Evolutionary conservation across 53 echinoderm and acorn worm genomes (phyloP).

Genomic region (Crossaster papposus): DNA sequence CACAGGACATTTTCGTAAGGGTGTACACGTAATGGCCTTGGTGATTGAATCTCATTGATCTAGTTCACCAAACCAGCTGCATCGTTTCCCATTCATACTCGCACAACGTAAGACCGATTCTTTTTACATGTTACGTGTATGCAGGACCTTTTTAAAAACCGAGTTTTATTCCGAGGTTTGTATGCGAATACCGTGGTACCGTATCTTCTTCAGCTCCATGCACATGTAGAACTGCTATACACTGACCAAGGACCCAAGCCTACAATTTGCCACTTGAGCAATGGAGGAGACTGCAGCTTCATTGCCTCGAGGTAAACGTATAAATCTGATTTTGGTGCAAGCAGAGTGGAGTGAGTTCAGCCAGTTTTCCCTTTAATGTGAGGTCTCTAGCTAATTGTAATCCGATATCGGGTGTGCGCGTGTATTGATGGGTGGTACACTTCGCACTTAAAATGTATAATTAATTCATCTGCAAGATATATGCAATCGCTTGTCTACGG

Average conservation of each 20-base stretch:
- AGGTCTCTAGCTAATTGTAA: conserved; percentile 48
- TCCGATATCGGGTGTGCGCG: not conserved
- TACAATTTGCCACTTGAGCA: conserved; percentile 10
- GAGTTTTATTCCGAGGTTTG: not conserved
- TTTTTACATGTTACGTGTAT: not conserved
- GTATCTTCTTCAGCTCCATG: not conserved
- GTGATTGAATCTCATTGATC: conserved; percentile 58
- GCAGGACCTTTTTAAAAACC: not conserved
- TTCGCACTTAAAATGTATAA: conserved; percentile 7
- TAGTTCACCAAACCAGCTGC: conserved; percentile 46
- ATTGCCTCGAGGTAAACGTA: conserved; percentile 35
- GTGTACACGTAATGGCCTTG: conserved; percentile 32
- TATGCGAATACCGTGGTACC: not conserved
- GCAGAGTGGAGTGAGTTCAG: not conserved
- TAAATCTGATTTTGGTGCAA: not conserved
- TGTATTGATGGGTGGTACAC: conserved; percentile 19
- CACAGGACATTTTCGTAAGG: too few relatives aligned
- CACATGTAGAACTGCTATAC: not conserved
- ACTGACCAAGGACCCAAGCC: not conserved
- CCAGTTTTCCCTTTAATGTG: conserved; percentile 6
- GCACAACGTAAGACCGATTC: not conserved
- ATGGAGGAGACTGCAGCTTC: conserved; percentile 26
- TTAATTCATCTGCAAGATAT: conserved; percentile 41
- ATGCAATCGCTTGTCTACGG: conserved; percentile 5
- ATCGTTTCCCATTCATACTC: conserved; percentile 23